These are phyloP conservation scores for Ptychoptera contaminata DNA, from an alignment of 2,888 invertebrate species.

Conservation along the genomic window DNA sequence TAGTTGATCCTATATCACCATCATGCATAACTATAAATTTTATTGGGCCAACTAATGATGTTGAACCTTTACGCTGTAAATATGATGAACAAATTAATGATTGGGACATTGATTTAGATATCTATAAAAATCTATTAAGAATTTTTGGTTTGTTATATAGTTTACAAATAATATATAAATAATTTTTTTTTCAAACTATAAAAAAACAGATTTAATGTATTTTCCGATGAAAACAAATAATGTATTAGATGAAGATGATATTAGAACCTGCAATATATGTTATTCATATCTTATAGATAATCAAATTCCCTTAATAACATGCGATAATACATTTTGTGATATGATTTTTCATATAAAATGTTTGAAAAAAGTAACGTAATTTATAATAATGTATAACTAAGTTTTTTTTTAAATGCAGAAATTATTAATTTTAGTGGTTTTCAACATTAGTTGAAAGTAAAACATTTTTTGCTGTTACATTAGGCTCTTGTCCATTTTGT, in stretches of 20 bases:
- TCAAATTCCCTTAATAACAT: slow-evolving; percentile 26
- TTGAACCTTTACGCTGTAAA: slow-evolving; percentile 18
- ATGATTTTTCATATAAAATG: slow-evolving; percentile 25
- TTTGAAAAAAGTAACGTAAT: slow-evolving; percentile 18
- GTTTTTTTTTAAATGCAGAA: too few species aligned
- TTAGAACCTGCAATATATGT: slow-evolving; percentile 24
- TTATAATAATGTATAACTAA: too few species aligned
- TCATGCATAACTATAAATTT: slow-evolving; percentile 22
- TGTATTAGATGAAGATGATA: slow-evolving; percentile 6
- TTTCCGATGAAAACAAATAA: slow-evolving; percentile 22
- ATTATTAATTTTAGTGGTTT: slow-evolving; percentile 19
- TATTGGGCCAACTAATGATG: slow-evolving; percentile 26
- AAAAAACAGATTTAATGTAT: slow-evolving; percentile 19
- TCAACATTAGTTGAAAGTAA: slow-evolving; percentile 22
- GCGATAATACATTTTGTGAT: slow-evolving; percentile 24
- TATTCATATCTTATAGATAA: slow-evolving; percentile 23
- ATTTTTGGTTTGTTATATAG: slow-evolving; percentile 16
- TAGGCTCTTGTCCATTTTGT: slow-evolving; percentile 27
- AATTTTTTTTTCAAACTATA: neutral
- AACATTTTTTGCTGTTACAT: slow-evolving; percentile 24
- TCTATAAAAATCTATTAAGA: slow-evolving; percentile 26
- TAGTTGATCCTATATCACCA: slow-evolving; percentile 23
- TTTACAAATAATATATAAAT: neutral
- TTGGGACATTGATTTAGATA: slow-evolving; percentile 26
- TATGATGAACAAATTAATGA: slow-evolving; percentile 22